Evolutionary conservation across 2,797 vertebrate species (phyloP), one percentile per base, ranked within the genome.

Genomic region (Anguilla obscura): DNA sequence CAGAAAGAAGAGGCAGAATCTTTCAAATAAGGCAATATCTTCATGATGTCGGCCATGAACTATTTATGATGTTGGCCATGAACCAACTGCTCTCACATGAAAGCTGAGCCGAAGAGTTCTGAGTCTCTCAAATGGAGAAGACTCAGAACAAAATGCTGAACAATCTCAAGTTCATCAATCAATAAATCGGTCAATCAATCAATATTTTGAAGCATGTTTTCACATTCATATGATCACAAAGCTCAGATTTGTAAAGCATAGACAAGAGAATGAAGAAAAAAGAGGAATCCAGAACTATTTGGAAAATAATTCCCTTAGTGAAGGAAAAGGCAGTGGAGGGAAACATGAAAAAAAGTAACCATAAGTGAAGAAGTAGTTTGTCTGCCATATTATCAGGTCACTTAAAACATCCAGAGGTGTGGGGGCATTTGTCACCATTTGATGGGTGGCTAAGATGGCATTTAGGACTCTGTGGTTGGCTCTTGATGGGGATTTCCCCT

Each of bases 21-120:
- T 21, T 18, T 33, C 94, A 91, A 93, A 90, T 54, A 76, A 90
- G 90, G 90, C 92, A 89, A 92, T 90, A 89, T 94, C 92, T 93
- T 94, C 89, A 91, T 92, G 33, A 93, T 94, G 94, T 92, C 93
- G 93, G 89, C 90, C 91, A 94, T 93, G 91, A 92, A 93, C 94
- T 8, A 52, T 8, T 52, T 52, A 52, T 8, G 50, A 93, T 94
- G 94, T 92, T 92, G 93, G 89, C 90, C 91, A 94, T 93, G 91
- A 92, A 93, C 94, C 91, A 92, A 91, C 90, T 91, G 71, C 69
- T 91, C 92, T 90, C 48, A 24, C n/a, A 76, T 30, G 21, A 27
- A 63, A 66, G 33, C 21, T 40, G 40, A 48, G 63, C 56, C 1
- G 36, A 50, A 24, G 63, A 1, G 60, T 63, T n/a, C 14, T n/a